Evolutionary conservation across 2,113 vertebrate species (phyloP).

Genomic region (Taurulus bubalis): DNA sequence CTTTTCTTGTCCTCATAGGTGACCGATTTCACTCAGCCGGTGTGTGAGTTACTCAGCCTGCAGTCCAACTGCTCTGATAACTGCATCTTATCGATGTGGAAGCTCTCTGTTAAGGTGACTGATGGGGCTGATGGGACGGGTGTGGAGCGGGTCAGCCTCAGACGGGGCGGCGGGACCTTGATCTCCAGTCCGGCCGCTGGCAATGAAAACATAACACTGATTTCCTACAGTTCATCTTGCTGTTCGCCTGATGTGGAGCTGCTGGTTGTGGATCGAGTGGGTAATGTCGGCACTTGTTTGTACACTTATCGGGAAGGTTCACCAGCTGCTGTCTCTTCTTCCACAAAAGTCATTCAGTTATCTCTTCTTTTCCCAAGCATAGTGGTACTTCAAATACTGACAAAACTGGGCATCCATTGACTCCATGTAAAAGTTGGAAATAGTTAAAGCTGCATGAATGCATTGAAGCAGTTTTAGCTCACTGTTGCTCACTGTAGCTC

Average conservation of each 20-base stretch:
- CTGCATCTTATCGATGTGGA: constrained; percentile 62
- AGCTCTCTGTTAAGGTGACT: constrained; percentile 47
- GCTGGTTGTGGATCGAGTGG: constrained; percentile 71
- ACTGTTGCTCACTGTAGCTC: too few species aligned
- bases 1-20: constrained; percentile 46
- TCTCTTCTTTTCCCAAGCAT: constrained; percentile 13
- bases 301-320: constrained; percentile 66
- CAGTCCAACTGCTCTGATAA: constrained; percentile 53
- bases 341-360: not conserved
- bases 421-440: not conserved
- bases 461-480: not conserved
- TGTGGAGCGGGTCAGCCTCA: constrained; percentile 53
- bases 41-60: constrained; percentile 56
- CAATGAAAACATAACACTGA: constrained; percentile 48
- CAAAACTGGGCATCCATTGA: not conserved
- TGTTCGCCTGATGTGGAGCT: constrained; percentile 64
- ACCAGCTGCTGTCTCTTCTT: not conserved
- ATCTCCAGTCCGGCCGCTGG: constrained; percentile 27
- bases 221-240: constrained; percentile 72
- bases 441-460: not conserved
- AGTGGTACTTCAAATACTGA: not conserved
- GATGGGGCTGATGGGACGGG: constrained; percentile 68
- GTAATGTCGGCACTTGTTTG: constrained; percentile 70
- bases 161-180: constrained; percentile 68
- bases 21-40: constrained; percentile 64